Conservation (phyloP, 2,888 invertebrate species). For the Drosophila vallismaia region DNA sequence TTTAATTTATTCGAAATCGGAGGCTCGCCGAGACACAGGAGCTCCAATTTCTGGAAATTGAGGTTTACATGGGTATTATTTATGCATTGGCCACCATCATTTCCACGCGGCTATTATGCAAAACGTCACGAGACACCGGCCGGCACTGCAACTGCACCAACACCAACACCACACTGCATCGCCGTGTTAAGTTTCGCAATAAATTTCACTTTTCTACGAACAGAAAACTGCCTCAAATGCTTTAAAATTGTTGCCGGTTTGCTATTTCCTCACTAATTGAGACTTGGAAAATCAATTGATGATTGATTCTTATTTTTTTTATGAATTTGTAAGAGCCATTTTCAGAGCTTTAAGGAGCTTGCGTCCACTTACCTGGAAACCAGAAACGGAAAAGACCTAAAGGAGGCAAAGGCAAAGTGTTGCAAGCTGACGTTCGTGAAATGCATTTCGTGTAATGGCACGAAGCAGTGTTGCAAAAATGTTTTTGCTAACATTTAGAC, state of each 20-base stretch:
- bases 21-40: background rate
- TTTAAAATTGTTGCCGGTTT: background rate
- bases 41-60: background rate
- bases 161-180: background rate
- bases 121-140: slow-evolving; percentile 59
- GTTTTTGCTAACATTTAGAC: background rate
- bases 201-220: background rate
- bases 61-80: slow-evolving; percentile 5
- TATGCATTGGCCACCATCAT: slow-evolving; percentile 3
- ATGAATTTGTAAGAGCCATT: slow-evolving; percentile 73
- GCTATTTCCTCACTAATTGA: slow-evolving; percentile 24
- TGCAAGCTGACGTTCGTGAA: background rate
- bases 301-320: slow-evolving; percentile 56
- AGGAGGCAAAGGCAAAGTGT: slow-evolving; percentile 9
- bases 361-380: slow-evolving; percentile 84
- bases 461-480: slow-evolving; percentile 2
- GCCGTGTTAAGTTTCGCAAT: background rate
- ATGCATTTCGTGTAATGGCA: background rate
- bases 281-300: slow-evolving; percentile 60
- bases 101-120: slow-evolving; percentile 58
- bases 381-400: slow-evolving; percentile 83
- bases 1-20: background rate
- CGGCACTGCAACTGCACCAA: slow-evolving; percentile 39
- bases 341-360: slow-evolving; percentile 38
- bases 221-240: background rate